A percentile compares a stretch with the other conserved stretches of the same genome.
These are phyloP conservation scores for Drosophila kepulauana DNA, from an alignment of 1,140 invertebrate genomes.

Conservation along the genomic window DNA sequence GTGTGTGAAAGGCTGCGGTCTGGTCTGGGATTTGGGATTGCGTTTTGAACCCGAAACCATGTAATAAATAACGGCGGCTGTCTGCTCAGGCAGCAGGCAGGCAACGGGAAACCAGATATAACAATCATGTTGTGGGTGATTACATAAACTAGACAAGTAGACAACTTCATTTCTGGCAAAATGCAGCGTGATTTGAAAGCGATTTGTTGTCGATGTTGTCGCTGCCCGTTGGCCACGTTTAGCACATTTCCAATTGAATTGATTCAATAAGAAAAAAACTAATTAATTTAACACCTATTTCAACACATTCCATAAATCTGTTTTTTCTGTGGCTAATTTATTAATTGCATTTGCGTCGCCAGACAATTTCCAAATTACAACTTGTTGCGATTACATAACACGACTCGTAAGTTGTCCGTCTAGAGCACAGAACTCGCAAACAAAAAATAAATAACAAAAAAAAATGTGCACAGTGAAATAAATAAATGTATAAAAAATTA, in stretches of 20 bases:
- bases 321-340: constrained; percentile 52
- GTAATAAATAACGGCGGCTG: constrained; percentile 51
- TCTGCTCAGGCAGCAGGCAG: constrained; percentile 16
- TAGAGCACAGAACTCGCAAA: constrained; percentile 57
- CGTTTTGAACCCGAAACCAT: constrained; percentile 17
- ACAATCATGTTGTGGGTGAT: constrained; percentile 79
- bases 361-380: constrained; percentile 55
- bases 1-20: constrained; percentile 44
- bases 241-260: constrained; percentile 42
- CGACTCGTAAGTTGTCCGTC: constrained; percentile 14
- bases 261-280: constrained; percentile 18
- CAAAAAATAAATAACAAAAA: constrained; percentile 54
- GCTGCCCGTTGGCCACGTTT: constrained; percentile 19
- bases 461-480: constrained; percentile 14
- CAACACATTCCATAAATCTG: constrained; percentile 61
- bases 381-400: constrained; percentile 63
- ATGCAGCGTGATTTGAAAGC: constrained; percentile 71
- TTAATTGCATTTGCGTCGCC: constrained; percentile 61
- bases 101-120: constrained; percentile 19
- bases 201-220: constrained; percentile 45
- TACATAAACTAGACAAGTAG: constrained; percentile 71
- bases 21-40: constrained; percentile 24
- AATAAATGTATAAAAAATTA: constrained; percentile 43
- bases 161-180: constrained; percentile 70
- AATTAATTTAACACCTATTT: constrained; percentile 36